Conservation (phyloP, 2,888 invertebrate genomes). For the Anorthoa munda region DNA sequence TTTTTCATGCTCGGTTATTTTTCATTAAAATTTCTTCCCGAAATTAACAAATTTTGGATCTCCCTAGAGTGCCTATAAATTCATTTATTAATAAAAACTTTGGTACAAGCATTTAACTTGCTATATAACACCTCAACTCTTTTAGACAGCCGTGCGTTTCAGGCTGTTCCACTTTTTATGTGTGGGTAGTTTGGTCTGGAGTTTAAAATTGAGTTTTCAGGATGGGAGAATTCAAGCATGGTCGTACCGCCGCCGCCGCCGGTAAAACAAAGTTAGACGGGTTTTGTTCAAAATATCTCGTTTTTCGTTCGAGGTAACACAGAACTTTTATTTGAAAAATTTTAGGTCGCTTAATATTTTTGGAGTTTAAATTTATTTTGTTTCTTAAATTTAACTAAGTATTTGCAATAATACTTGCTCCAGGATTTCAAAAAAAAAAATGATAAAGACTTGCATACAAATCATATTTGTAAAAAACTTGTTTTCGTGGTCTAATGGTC, state of each 20-base stretch:
- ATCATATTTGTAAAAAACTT: no score
- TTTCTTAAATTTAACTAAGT: no score
- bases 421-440: no score
- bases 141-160: background rate
- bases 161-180: background rate
- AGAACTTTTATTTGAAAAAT: background rate
- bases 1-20: background rate
- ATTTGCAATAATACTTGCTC: no score
- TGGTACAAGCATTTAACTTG: background rate
- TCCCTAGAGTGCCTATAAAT: background rate
- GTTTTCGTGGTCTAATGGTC: no score
- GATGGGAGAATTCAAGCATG: conserved; percentile 6
- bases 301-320: background rate
- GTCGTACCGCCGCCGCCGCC: background rate
- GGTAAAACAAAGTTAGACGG: conserved; percentile 7
- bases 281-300: conserved; percentile 1
- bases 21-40: background rate
- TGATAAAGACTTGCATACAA: no score
- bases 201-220: conserved; percentile 41
- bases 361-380: no score
- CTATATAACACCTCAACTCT: background rate
- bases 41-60: background rate
- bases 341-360: background rate
- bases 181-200: background rate
- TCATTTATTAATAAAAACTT: background rate